Evolutionary conservation across 2,888 invertebrate species (phyloP).

Genomic region (Drosophila neoperkinsi): DNA sequence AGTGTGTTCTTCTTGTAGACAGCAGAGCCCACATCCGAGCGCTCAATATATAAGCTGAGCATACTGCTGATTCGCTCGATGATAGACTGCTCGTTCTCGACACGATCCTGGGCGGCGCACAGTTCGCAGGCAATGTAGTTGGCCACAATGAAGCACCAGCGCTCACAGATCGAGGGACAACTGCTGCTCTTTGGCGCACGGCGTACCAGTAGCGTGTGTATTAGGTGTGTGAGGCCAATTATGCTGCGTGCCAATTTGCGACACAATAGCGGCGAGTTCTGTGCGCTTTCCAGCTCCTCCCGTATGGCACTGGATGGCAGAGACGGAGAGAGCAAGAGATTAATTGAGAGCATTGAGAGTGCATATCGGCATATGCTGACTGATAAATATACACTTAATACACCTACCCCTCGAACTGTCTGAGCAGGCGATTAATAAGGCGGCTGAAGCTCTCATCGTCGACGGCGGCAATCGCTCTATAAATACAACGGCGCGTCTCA

Average conservation of each 20-base stretch:
- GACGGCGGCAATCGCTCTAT: conserved; percentile 65
- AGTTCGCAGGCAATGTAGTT: conserved; percentile 75
- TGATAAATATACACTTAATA: not conserved
- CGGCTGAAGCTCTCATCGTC: conserved; percentile 61
- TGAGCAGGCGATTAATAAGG: conserved; percentile 55
- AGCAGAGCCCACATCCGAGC: conserved; percentile 29
- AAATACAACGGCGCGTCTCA: conserved; percentile 62
- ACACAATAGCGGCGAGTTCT: conserved; percentile 49
- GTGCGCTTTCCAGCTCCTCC: conserved; percentile 54
- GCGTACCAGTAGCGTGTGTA: conserved; percentile 43
- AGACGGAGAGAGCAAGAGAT: not conserved
- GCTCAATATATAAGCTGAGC: conserved; percentile 60
- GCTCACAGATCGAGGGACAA: conserved; percentile 41
- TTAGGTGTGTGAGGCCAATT: conserved; percentile 55
- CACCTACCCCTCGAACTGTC: conserved; percentile 62
- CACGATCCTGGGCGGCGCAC: conserved; percentile 58
- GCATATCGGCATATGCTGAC: not conserved
- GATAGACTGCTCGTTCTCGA: conserved; percentile 60
- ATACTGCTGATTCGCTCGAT: conserved; percentile 65
- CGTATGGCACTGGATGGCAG: conserved; percentile 59
- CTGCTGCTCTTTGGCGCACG: conserved; percentile 19
- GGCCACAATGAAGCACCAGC: conserved; percentile 71
- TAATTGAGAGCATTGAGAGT: not conserved
- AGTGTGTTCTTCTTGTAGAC: conserved; percentile 51
- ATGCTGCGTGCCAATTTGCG: conserved; percentile 63